These are phyloP conservation scores for Sinhomidia bicolor DNA, from an alignment of 2,888 invertebrate genomes.

Conservation along the genomic window DNA sequence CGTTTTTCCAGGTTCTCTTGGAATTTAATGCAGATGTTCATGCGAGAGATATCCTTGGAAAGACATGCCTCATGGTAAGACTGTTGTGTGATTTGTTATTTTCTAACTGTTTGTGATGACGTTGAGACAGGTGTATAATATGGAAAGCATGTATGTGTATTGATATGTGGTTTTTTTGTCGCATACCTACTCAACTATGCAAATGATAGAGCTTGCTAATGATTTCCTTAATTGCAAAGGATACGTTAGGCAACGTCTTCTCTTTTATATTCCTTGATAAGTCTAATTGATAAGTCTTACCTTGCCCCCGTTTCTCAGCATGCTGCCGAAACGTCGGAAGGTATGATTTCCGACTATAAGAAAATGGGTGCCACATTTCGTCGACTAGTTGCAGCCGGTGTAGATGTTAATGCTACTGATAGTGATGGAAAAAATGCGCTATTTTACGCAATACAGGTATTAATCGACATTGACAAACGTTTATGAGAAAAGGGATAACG, in stretches of 20 bases:
- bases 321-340: constrained; percentile 80
- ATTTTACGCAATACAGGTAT: constrained; percentile 79
- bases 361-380: constrained; percentile 80
- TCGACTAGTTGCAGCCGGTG: constrained; percentile 79
- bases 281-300: too few relatives aligned
- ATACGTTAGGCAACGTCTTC: too few relatives aligned
- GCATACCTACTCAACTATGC: too few relatives aligned
- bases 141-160: too few relatives aligned
- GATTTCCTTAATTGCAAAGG: too few relatives aligned
- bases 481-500: too few relatives aligned
- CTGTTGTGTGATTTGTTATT: too few relatives aligned
- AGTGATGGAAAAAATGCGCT: constrained; percentile 80
- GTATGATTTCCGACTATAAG: constrained; percentile 79
- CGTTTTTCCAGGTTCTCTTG: constrained; percentile 75
- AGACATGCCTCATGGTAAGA: constrained; percentile 75
- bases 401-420: constrained; percentile 79
- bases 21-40: constrained; percentile 80
- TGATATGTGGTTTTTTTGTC: too few relatives aligned
- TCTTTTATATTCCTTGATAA: too few relatives aligned
- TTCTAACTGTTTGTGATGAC: too few relatives aligned
- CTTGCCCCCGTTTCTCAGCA: constrained; percentile 69
- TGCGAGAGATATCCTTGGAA: constrained; percentile 77
- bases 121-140: too few relatives aligned
- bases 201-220: too few relatives aligned
- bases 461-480: not conserved